Evolutionary conservation across 2,113 vertebrate species (phyloP), one percentile per base, ranked within the genome.

Genomic region (Oncorhynchus masou): DNA sequence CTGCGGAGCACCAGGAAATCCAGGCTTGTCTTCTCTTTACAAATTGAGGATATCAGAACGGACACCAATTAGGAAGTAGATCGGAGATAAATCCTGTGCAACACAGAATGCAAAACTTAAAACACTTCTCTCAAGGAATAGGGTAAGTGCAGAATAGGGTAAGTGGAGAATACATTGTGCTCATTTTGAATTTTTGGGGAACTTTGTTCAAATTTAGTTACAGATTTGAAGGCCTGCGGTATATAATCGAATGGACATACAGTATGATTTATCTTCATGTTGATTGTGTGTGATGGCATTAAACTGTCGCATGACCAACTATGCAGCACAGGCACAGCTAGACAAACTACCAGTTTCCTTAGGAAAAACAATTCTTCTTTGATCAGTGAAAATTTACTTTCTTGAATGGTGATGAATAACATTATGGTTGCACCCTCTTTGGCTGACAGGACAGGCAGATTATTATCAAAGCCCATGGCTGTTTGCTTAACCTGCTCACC

Each of bases 401-500:
- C 76, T 49, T 48, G 67, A 68, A 68, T 45, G 31, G 67, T 31
- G 70, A 60, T 78, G 54, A 77, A 65, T 68, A 75, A 62, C 67
- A 34, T 20, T 24, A 62, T 25, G 64, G 71, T 57, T 24, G 54
- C 64, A 71, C 3, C 29, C 83, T 80, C 78, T 68, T 64, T n/a
- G 16, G 62, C 4, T 59, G 4, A 5, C 34, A 7, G 68, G 79
- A 64, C 79, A 24, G 57, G 49, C 31, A 84, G 90, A 90, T 91
- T 84, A 89, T 76, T 88, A 83, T 85, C 87, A 84, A 75, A 82
- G 79, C 78, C 49, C 27, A 16, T 48, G 80, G 87, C 87, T 92
- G 92, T 93, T 94, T 92, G 88, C 80, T 93, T 94, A 93, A 94
- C 92, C 93, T 83, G 81, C 70, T 74, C 84, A 85, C 90, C 80